phyloP scores from a whole-genome alignment of 2,888 invertebrate genomes.

The Ectropis crepuscularia region DNA sequence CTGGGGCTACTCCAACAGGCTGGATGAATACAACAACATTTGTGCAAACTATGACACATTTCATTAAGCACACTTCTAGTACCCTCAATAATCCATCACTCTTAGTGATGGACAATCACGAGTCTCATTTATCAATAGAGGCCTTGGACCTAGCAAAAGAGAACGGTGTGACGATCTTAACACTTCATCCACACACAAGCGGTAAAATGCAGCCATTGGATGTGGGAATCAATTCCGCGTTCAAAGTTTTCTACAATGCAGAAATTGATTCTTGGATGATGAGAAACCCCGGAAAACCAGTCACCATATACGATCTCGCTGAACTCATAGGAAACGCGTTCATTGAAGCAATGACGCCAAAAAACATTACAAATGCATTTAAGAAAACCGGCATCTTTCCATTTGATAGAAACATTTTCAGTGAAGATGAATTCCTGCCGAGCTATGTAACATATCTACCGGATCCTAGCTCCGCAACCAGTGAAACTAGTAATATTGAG shows the following conservation, averaged over 20 bases:
- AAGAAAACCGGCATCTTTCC: too few relatives aligned
- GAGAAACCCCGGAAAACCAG: too few relatives aligned
- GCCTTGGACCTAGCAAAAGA: not conserved
- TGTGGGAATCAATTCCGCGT: not conserved
- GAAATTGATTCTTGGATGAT: not conserved
- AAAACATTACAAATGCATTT: too few relatives aligned
- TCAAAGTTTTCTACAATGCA: not conserved
- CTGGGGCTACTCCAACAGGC: constrained; percentile 25
- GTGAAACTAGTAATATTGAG: too few relatives aligned
- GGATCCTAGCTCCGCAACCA: too few relatives aligned
- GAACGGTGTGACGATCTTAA: constrained; percentile 3
- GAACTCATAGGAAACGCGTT: too few relatives aligned
- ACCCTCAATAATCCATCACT: constrained; percentile 17
- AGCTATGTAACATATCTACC: too few relatives aligned
- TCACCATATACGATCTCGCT: too few relatives aligned
- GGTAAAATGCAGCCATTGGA: constrained; percentile 59
- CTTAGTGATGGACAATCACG: constrained; percentile 30
- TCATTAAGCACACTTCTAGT: constrained; percentile 19
- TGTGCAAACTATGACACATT: constrained; percentile 34
- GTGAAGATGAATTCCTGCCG: too few relatives aligned
- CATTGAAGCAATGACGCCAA: too few relatives aligned
- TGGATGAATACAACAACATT: constrained; percentile 35
- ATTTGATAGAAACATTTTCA: too few relatives aligned
- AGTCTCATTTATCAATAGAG: constrained; percentile 14
- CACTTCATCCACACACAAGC: constrained; percentile 61